These are phyloP conservation scores for Drosophila pallidifrons DNA, from an alignment of 1,140 invertebrate species.

Conservation along the genomic window DNA sequence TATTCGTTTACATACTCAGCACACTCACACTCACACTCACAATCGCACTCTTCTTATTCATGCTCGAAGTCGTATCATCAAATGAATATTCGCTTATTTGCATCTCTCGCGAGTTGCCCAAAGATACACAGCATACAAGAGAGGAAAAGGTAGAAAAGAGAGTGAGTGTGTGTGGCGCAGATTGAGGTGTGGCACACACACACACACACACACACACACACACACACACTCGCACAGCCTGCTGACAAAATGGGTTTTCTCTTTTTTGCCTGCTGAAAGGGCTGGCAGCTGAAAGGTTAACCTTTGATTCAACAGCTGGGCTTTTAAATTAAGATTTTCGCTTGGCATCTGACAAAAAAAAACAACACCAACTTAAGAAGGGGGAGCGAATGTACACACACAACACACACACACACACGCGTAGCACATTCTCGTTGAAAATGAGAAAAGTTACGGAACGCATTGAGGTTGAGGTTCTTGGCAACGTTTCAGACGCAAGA, in stretches of 20 bases:
- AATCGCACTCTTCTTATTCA: slow-evolving; percentile 9
- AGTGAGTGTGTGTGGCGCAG: slow-evolving; percentile 16
- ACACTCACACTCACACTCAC: slow-evolving; percentile 18
- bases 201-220: too few relatives aligned
- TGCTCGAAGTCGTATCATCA: slow-evolving; percentile 62
- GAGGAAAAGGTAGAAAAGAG: slow-evolving; percentile 11
- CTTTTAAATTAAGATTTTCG: slow-evolving; percentile 80
- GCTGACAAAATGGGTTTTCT: slow-evolving; percentile 79
- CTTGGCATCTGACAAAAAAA: slow-evolving; percentile 11
- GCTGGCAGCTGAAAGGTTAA: slow-evolving; percentile 67
- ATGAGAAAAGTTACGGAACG: slow-evolving; percentile 52
- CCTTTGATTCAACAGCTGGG: slow-evolving; percentile 83
- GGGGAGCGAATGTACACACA: too few relatives aligned
- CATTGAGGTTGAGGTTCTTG: slow-evolving; percentile 12
- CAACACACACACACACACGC: neutral
- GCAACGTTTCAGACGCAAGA: slow-evolving; percentile 9
- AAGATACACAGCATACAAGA: slow-evolving; percentile 19
- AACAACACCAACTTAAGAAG: neutral
- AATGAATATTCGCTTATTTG: slow-evolving; percentile 84
- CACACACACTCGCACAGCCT: neutral
- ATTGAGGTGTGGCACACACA: slow-evolving; percentile 48
- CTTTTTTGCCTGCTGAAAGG: slow-evolving; percentile 26
- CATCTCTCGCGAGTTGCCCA: slow-evolving; percentile 55
- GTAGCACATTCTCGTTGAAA: slow-evolving; percentile 40
- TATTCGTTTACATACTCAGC: too few relatives aligned